A percentile compares a stretch with the other conserved stretches of the same genome.
phyloP scores from a whole-genome alignment of 1,140 invertebrate species.

The Drosophila parabipectinata region DNA sequence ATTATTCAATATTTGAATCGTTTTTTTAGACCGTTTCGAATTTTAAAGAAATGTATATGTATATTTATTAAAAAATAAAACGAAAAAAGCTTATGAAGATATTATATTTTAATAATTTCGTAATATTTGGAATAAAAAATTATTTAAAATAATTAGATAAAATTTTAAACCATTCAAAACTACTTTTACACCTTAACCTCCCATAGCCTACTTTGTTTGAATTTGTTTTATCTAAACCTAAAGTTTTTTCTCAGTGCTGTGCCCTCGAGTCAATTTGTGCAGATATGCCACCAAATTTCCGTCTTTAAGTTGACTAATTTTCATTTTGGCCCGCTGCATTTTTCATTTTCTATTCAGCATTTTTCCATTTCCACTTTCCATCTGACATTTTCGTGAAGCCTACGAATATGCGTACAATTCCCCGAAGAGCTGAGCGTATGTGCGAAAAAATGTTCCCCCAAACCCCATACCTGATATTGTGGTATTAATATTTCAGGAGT shows the following conservation, averaged over 20 bases:
- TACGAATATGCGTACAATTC: conserved; percentile 65
- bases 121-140: no score
- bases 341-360: conserved; percentile 4
- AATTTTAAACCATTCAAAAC: no score
- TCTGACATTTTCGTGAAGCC: conserved; percentile 35
- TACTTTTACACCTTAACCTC: no score
- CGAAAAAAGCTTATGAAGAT: no score
- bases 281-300: conserved; percentile 52
- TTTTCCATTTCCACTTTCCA: conserved; percentile 29
- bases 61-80: no score
- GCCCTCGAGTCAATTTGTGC: not conserved
- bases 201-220: no score
- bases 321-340: conserved; percentile 48
- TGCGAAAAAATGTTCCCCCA: conserved; percentile 39
- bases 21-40: no score
- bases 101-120: no score
- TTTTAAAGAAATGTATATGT: no score
- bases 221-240: no score
- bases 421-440: conserved; percentile 40
- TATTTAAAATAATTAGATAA: no score
- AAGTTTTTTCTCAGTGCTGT: not conserved
- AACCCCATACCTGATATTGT: not conserved
- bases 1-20: no score
- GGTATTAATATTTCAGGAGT: conserved; percentile 25
- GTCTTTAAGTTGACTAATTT: conserved; percentile 73